phyloP scores from a whole-genome alignment of 1,140 invertebrate genomes.

The Pogonus chalceus region DNA sequence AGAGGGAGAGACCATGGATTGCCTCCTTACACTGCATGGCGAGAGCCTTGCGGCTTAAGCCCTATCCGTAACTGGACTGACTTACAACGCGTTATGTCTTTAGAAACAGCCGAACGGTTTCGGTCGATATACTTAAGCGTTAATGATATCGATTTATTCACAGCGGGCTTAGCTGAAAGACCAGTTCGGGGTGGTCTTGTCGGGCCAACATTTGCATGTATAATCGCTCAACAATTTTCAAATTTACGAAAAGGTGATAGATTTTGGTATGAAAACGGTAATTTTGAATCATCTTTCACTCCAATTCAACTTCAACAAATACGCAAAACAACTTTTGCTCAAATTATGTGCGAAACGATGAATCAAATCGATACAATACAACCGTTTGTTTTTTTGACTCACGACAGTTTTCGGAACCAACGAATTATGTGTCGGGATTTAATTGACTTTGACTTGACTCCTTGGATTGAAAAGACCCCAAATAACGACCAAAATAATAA shows the following conservation, averaged over 20 bases:
- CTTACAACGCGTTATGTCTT: conserved; percentile 58
- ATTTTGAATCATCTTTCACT: conserved; percentile 63
- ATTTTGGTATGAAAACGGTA: conserved; percentile 85
- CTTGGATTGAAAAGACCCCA: conserved; percentile 43
- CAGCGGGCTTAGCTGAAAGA: conserved; percentile 75
- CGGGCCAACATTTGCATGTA: conserved; percentile 92
- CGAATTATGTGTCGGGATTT: conserved; percentile 59
- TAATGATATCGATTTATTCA: conserved; percentile 86
- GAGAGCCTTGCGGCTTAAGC: conserved; percentile 67
- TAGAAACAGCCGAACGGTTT: conserved; percentile 51
- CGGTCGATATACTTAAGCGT: conserved; percentile 56
- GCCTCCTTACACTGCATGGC: conserved; percentile 70
- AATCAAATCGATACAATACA: conserved; percentile 61
- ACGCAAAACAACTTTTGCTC: conserved; percentile 63
- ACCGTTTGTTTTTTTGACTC: conserved; percentile 63
- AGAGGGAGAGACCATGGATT: conserved; percentile 84
- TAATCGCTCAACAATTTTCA: conserved; percentile 87
- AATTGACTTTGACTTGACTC: conserved; percentile 56
- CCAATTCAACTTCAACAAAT: conserved; percentile 80
- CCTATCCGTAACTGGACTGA: conserved; percentile 64
- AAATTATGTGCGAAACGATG: conserved; percentile 77
- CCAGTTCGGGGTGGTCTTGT: conserved; percentile 73
- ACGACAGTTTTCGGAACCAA: conserved; percentile 50
- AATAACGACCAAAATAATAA: no score
- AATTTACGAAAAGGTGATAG: conserved; percentile 80